Base-by-base conservation (phyloP, 1,140 invertebrate genomes). In the Zaprionus gabonicus region DNA sequence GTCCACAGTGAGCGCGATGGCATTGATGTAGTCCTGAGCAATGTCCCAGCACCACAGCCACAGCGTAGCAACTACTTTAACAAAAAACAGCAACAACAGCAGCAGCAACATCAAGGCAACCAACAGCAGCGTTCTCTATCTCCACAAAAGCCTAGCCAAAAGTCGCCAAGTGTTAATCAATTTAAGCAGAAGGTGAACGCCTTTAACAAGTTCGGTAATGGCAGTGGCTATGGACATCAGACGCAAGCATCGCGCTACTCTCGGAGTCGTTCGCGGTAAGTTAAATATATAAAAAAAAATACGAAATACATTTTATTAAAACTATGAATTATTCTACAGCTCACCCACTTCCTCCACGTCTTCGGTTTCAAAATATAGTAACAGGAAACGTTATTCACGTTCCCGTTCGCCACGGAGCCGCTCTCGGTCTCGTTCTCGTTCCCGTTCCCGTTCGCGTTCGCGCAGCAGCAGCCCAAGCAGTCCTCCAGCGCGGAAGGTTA, bases 1-100 rank as follows among this genome's bases (percentile, higher is more conserved):
- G 96, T 97, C 36, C 95, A 96, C 81, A 97, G 96, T 88, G 96
- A 97, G 92, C 93, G 96, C 31, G 95, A 96, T 94, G 95, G 94
- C 72, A 94, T 96, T 20, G 85, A 91, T 59, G 86, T 92, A 58
- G 86, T 91, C 31, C 53, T 91, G 1, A 86, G 60, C 53, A 78
- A 81, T 71, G 66, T 73, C 9, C 53, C 80, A 6, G 75, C 78
- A 1, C 69, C 91, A 13, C 80, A 46, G 46, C 85, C 69, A 28
- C 81, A 90, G 36, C 71, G 80, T 4, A 91, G 80, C 27, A 82
- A 87, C 64, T 91, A 85, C 28, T 82, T 81, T 44, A 78, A 90
- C 13, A 91, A 91, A 25, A 86, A 91, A 56, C 73, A 79, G 12
- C 69, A 77, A 27, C 76, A 88, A 15, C 62, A 75, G 9, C 78